Percentiles rank a stretch among this genome's conserved stretches.
phyloP scores from a whole-genome alignment of 2,888 invertebrate genomes.

The Cremastinae sp. region DNA sequence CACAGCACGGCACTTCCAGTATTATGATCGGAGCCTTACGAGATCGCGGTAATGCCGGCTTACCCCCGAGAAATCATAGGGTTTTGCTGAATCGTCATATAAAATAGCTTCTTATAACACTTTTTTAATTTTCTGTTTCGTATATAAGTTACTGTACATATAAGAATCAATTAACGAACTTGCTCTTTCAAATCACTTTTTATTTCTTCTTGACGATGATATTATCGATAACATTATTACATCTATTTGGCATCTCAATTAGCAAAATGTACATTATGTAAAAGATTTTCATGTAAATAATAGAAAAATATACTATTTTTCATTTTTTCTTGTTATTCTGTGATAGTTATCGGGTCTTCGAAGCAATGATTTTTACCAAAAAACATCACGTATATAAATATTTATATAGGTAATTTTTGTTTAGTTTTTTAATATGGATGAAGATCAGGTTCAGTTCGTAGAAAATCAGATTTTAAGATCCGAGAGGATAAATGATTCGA shows the following conservation, averaged over 20 bases:
- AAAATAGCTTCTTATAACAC: too few species aligned
- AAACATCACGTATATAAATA: too few species aligned
- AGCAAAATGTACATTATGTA: conserved; percentile 69
- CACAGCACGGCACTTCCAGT: conserved; percentile 87
- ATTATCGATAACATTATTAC: conserved; percentile 25
- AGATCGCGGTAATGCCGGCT: conserved; percentile 31
- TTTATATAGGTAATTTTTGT: too few species aligned
- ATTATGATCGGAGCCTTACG: conserved; percentile 77
- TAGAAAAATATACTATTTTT: conserved; percentile 68
- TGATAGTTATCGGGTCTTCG: too few species aligned
- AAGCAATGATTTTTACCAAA: too few species aligned
- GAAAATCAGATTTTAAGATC: conserved; percentile 68
- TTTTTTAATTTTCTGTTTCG: too few species aligned
- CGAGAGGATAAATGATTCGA: conserved; percentile 57
- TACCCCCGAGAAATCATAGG: conserved; percentile 20
- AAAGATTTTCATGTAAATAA: conserved; percentile 70
- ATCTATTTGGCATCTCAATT: conserved; percentile 41
- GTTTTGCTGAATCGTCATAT: not conserved
- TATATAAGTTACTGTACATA: conserved; percentile 34
- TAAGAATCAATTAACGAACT: too few species aligned
- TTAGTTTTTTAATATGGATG: conserved; percentile 58
- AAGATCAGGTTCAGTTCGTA: conserved; percentile 64
- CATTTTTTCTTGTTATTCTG: conserved; percentile 1
- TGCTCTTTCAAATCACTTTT: conserved; percentile 8
- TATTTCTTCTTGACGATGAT: conserved; percentile 27